Evolutionary conservation across 35 echinoderm and acorn worm species (phyloP), one percentile per base, ranked within the genome.

Genomic region (Anneissia japonica): DNA sequence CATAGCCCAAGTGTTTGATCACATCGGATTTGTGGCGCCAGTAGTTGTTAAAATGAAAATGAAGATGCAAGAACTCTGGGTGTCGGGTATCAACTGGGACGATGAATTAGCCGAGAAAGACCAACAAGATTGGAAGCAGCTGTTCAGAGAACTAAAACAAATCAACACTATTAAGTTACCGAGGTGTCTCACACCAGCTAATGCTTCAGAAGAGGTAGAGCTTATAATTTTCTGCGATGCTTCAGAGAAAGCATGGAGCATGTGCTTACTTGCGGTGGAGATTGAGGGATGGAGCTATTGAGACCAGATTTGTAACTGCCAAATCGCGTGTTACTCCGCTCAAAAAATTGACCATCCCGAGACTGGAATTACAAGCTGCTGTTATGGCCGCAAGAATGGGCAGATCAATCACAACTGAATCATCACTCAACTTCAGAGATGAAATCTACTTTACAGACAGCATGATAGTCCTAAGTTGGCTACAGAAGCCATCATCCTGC

Each of bases 181-280:
- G 6, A 81, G 46, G 74, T 82, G 77, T 31, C 46, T 89, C 36
- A 89, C 87, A 39, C 87, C 87, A 82, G 26, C 35, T 11, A 40
- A 75, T 74, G 34, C n/a, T 9, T 16, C 35, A 17, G 56, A 82
- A 0, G 64, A 89, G 32, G 29, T 34, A 32, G 36, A 19, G 30
- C 72, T 89, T 11, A 73, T 81, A 0, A 45, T 89, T 19, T 89
- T 83, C 28, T 83, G 79, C 73, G 87, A 83, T 46, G 87, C 87
- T 30, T 89, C 87, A 31, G 87, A 89, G n/a, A 39, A 89, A 39
- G 80, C 87, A 82, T 75, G 81, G 87, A 17, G 79, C 21, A 32
- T 81, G 38, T 81, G 79, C 38, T 30, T 81, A 40, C n/a, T 9
- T 75, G 26, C 4, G 73, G 26, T 75, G 73, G 73, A n/a, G 26